Conservation (phyloP, 2,797 vertebrate genomes). For the Gymnothorax reevesii region DNA sequence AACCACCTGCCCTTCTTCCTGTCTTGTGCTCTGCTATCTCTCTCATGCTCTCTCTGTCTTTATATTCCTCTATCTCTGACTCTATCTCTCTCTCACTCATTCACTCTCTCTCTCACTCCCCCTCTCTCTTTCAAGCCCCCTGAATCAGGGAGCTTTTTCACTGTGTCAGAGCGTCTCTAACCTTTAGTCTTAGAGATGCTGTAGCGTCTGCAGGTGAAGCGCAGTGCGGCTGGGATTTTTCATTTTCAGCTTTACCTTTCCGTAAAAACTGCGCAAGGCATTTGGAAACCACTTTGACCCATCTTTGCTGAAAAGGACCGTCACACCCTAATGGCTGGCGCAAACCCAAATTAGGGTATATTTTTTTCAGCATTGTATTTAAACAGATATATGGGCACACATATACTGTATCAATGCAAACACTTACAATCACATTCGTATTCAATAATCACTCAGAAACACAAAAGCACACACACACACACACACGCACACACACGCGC, state of each 20-base stretch:
- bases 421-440: neutral
- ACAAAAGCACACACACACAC: neutral
- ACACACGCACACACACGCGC: neutral
- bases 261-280: constrained; percentile 13
- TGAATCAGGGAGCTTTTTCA: neutral
- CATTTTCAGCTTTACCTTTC: constrained; percentile 30
- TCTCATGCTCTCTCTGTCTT: constrained; percentile 47
- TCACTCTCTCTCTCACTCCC: neutral
- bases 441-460: neutral
- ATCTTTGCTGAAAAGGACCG: neutral
- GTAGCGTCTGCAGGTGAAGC: constrained; percentile 25
- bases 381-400: neutral
- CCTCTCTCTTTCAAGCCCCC: neutral
- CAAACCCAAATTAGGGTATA: neutral
- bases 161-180: constrained; percentile 32
- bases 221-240: constrained; percentile 36
- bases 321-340: neutral
- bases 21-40: constrained; percentile 16
- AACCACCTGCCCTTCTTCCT: constrained; percentile 20
- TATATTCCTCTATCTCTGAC: too few species aligned
- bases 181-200: constrained; percentile 41
- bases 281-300: constrained; percentile 33
- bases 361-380: neutral
- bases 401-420: neutral
- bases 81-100: neutral